Evolutionary conservation across 2,113 vertebrate genomes (phyloP).

Genomic region (Gallinago undulata): DNA sequence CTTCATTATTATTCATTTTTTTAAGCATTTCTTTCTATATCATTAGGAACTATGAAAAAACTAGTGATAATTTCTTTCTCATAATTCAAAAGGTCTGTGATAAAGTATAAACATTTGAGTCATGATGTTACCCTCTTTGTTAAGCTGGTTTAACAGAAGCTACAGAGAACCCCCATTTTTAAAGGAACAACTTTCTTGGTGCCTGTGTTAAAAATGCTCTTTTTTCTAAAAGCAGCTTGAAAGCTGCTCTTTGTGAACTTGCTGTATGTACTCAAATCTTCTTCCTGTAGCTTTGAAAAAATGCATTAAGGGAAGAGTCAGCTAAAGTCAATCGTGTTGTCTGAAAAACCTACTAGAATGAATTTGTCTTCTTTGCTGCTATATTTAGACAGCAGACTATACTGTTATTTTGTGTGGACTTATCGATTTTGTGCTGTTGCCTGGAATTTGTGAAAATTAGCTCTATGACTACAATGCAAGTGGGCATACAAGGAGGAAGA

Average conservation of each 20-base stretch:
- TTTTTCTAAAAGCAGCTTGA: slow-evolving; percentile 10
- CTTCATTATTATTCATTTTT: slow-evolving; percentile 64
- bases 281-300: slow-evolving; percentile 19
- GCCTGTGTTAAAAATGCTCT: neutral
- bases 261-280: neutral
- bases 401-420: neutral
- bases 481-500: neutral
- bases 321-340: neutral
- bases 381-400: neutral
- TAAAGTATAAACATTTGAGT: slow-evolving; percentile 33
- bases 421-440: neutral
- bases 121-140: slow-evolving; percentile 8
- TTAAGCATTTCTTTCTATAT: slow-evolving; percentile 55
- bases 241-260: slow-evolving; percentile 6
- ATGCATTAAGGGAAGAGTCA: neutral
- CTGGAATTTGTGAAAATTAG: slow-evolving; percentile 4
- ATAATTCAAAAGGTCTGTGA: neutral
- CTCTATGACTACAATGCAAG: neutral
- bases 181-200: neutral
- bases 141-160: slow-evolving; percentile 17
- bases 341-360: neutral
- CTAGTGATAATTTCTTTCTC: neutral
- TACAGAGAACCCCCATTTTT: neutral
- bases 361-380: neutral
- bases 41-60: slow-evolving; percentile 64